Percentiles rank a stretch among this genome's conserved stretches.
These are phyloP conservation scores for Ancistrus triradiatus DNA, from an alignment of 2,113 vertebrate genomes.

Conservation along the genomic window DNA sequence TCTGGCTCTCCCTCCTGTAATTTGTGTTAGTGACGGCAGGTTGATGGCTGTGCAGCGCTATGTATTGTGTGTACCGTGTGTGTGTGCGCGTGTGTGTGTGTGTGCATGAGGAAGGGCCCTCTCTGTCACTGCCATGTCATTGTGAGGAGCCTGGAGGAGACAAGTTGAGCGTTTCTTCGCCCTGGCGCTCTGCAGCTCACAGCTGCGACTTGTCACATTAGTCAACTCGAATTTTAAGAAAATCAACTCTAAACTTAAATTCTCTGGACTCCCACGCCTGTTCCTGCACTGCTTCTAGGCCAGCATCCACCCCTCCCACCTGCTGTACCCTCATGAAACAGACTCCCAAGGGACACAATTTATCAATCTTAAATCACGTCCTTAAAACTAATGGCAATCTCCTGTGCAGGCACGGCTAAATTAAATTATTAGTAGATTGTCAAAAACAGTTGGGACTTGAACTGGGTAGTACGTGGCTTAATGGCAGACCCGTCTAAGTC, in stretches of 20 bases:
- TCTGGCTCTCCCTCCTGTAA: conserved; percentile 65
- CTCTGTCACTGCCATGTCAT: conserved; percentile 63
- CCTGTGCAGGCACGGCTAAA: conserved; percentile 65
- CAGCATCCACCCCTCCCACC: conserved; percentile 39
- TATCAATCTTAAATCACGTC: conserved; percentile 77
- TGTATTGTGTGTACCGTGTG: conserved; percentile 48
- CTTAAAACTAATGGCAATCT: conserved; percentile 71
- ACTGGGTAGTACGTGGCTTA: conserved; percentile 57
- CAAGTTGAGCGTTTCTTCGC: conserved; percentile 56
- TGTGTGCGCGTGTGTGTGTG: conserved; percentile 26
- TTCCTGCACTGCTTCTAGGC: conserved; percentile 58
- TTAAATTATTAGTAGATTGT: conserved; percentile 76
- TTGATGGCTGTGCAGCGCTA: conserved; percentile 68
- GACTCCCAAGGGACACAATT: conserved; percentile 70
- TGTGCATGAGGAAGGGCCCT: conserved; percentile 36
- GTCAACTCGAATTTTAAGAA: conserved; percentile 73
- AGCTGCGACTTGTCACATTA: conserved; percentile 77
- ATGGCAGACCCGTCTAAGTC: conserved; percentile 60
- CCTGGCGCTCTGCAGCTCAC: conserved; percentile 61
- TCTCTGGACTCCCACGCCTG: conserved; percentile 68
- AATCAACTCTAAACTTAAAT: conserved; percentile 76
- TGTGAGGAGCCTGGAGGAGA: conserved; percentile 75
- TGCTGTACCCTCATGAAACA: conserved; percentile 46
- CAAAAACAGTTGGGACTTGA: conserved; percentile 65
- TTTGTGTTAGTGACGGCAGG: conserved; percentile 73